Conservation (phyloP, 2,113 vertebrate genomes). For the Phrynocephalus versicolor region DNA sequence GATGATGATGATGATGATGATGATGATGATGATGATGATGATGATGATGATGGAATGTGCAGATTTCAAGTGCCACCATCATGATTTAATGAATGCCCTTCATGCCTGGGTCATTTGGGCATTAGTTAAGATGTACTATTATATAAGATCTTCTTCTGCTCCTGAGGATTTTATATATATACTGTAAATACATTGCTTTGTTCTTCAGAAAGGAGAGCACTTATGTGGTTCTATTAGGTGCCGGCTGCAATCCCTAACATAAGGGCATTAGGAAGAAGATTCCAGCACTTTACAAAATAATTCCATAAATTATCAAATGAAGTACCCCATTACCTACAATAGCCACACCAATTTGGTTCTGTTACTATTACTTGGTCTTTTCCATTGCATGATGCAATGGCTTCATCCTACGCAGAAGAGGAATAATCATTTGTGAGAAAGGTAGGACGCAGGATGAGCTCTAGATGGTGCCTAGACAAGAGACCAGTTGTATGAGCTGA, state of each 20-base stretch:
- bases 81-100: slow-evolving; percentile 50
- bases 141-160: slow-evolving; percentile 17
- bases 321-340: not conserved
- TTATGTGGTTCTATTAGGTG: not conserved
- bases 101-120: slow-evolving; percentile 27
- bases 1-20: no score
- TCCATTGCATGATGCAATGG: no score
- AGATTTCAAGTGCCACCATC: slow-evolving; percentile 31
- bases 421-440: not conserved
- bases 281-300: not conserved
- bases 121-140: slow-evolving; percentile 14
- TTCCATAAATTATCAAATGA: not conserved
- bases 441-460: not conserved
- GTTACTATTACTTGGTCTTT: no score
- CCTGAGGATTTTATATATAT: not conserved
- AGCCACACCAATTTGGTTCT: not conserved
- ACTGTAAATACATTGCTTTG: not conserved
- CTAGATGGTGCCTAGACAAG: not conserved
- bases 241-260: not conserved
- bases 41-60: slow-evolving; percentile 22
- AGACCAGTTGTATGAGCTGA: not conserved
- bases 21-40: no score
- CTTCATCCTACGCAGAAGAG: no score
- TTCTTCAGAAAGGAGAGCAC: not conserved
- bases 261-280: not conserved